Conservation (phyloP, 2,113 vertebrate species). For the Pogona vitticeps region DNA sequence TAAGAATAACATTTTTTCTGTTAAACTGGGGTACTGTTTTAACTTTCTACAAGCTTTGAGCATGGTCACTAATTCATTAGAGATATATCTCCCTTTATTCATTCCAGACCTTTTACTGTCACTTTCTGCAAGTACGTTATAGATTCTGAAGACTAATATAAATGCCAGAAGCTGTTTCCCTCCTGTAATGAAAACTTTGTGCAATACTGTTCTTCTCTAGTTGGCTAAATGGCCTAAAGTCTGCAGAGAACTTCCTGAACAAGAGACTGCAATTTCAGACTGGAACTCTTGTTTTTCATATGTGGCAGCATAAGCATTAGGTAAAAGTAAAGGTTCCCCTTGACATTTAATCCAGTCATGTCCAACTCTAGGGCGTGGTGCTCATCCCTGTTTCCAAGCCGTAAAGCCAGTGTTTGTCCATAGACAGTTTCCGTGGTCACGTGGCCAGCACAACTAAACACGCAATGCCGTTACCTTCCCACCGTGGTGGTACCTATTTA, state of each 20-base stretch:
- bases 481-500: too few relatives aligned
- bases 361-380: too few relatives aligned
- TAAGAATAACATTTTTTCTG: neutral
- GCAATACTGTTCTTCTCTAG: neutral
- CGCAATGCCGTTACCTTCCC: too few relatives aligned
- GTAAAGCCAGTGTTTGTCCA: too few relatives aligned
- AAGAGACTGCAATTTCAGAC: conserved; percentile 1
- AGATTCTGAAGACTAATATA: neutral
- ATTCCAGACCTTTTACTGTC: neutral
- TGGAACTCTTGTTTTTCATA: conserved; percentile 12
- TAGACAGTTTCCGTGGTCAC: too few relatives aligned
- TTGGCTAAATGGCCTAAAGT: conserved; percentile 34
- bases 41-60: neutral
- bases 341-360: too few relatives aligned
- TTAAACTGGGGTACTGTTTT: neutral
- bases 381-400: too few relatives aligned
- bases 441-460: too few relatives aligned
- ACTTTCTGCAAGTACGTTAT: neutral
- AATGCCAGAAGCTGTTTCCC: neutral
- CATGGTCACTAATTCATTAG: neutral
- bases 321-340: too few relatives aligned
- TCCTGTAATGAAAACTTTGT: neutral
- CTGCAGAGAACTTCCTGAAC: conserved; percentile 18
- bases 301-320: conserved; percentile 20
- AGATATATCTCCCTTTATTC: neutral